phyloP scores from a whole-genome alignment of 2,797 vertebrate genomes.

The Cephalopachus bancanus region DNA sequence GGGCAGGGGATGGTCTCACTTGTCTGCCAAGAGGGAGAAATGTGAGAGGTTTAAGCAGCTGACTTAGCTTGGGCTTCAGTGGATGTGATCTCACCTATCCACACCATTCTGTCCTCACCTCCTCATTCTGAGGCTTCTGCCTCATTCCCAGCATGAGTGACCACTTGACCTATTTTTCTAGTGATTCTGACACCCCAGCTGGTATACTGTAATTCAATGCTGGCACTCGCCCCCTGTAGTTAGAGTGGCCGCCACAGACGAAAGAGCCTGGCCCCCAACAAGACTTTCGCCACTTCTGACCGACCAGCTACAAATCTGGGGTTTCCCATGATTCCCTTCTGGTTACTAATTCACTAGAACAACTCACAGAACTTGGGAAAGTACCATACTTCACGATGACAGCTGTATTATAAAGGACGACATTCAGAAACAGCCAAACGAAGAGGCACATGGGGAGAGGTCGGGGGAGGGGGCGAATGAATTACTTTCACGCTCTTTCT shows the following conservation, averaged over 20 bases:
- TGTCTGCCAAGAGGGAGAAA: background rate
- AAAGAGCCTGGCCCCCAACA: background rate
- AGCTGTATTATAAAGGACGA: background rate
- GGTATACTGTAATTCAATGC: background rate
- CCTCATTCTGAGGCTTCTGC: background rate
- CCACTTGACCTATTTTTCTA: background rate
- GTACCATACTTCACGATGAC: background rate
- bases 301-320: background rate
- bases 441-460: background rate
- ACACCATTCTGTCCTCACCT: background rate
- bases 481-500: background rate
- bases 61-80: background rate
- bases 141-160: no score
- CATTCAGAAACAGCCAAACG: background rate
- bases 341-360: background rate
- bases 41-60: background rate
- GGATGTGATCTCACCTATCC: background rate
- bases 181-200: background rate
- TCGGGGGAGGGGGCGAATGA: rapidly evolving
- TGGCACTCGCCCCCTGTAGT: background rate
- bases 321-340: background rate
- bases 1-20: background rate
- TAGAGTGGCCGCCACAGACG: background rate
- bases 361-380: background rate
- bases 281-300: background rate